Conservation (phyloP, 2,797 vertebrate genomes). For the Anabacerthia variegaticeps region DNA sequence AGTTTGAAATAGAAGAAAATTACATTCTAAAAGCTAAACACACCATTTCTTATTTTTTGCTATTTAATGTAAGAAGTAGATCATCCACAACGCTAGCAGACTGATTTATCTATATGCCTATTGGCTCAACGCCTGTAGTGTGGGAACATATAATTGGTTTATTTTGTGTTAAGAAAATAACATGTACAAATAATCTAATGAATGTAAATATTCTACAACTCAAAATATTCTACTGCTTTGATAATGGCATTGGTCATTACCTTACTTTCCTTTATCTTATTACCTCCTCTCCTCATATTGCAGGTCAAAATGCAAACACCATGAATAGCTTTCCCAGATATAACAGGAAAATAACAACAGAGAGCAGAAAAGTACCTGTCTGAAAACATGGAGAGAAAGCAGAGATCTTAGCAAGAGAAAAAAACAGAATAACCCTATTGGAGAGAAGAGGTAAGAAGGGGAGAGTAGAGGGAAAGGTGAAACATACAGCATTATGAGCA, state of each 20-base stretch:
- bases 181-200: neutral
- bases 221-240: constrained; percentile 45
- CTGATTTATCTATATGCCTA: neutral
- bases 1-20: constrained; percentile 56
- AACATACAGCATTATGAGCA: neutral
- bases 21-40: constrained; percentile 39
- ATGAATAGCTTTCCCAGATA: neutral
- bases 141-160: neutral
- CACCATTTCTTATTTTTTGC: neutral
- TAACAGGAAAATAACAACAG: constrained; percentile 4
- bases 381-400: neutral
- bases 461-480: neutral
- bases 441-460: neutral
- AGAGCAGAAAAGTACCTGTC: neutral
- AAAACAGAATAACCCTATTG: neutral
- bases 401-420: neutral
- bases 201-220: constrained; percentile 6
- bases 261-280: neutral
- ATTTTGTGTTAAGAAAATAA: constrained; percentile 26
- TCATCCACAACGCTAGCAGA: neutral
- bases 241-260: neutral
- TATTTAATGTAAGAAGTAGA: constrained; percentile 9
- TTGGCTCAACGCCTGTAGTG: neutral
- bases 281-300: neutral
- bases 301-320: neutral